A percentile compares a stretch with the other conserved stretches of the same genome.
phyloP scores from a whole-genome alignment of 2,888 invertebrate genomes.

The Rhyacophila evoluta region DNA sequence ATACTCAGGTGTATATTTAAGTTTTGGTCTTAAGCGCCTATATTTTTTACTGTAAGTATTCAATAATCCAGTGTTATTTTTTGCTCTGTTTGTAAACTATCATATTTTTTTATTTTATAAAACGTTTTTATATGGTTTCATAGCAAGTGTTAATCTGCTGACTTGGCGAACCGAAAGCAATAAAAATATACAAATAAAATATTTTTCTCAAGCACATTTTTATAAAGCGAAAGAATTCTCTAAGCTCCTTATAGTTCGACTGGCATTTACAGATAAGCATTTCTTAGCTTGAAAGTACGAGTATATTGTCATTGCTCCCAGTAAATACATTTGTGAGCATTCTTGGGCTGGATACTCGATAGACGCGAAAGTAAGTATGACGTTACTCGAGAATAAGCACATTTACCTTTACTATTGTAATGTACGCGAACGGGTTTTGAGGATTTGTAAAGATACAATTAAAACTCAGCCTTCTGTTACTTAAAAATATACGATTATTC shows the following conservation, averaged over 20 bases:
- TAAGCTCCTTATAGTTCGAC: constrained; percentile 24
- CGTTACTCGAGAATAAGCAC: not conserved
- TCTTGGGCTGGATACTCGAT: not conserved
- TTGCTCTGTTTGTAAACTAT: no score
- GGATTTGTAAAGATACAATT: not conserved
- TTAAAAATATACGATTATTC: no score
- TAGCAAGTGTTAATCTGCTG: constrained; percentile 1
- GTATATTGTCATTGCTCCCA: constrained; percentile 5
- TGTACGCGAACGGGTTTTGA: not conserved
- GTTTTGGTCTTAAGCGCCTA: no score
- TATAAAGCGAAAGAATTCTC: constrained; percentile 10
- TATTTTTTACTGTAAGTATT: no score
- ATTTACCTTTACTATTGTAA: not conserved
- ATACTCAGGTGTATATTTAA: no score
- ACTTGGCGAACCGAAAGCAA: not conserved
- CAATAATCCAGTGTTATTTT: no score
- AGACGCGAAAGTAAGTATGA: not conserved
- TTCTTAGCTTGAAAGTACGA: constrained; percentile 7
- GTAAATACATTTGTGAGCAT: not conserved
- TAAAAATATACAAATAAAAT: constrained; percentile 19
- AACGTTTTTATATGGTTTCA: not conserved
- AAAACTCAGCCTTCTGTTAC: no score
- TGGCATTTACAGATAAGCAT: constrained; percentile 8
- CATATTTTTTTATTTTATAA: not conserved
- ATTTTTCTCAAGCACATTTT: constrained; percentile 4